A percentile compares a stretch with the other conserved stretches of the same genome.
Evolutionary conservation across 2,113 vertebrate genomes (phyloP).

Genomic region (Heliornis fulica): DNA sequence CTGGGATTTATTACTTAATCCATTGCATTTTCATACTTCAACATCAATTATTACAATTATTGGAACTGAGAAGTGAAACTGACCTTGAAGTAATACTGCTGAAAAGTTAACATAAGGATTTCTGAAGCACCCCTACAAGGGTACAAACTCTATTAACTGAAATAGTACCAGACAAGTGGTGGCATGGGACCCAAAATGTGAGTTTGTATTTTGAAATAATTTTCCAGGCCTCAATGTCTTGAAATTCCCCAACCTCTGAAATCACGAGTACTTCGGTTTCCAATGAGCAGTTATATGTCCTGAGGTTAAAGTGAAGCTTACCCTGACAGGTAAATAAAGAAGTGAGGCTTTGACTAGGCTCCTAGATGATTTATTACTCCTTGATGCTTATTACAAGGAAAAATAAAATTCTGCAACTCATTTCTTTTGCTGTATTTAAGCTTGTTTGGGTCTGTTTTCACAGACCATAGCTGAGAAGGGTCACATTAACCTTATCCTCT

Average conservation of each 20-base stretch:
- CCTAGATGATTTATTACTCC: background rate
- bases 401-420: background rate
- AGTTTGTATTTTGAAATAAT: background rate
- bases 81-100: background rate
- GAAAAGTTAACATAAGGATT: background rate
- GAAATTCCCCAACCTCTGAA: background rate
- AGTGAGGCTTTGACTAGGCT: background rate
- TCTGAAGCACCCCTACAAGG: background rate
- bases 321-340: background rate
- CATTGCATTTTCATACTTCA: background rate
- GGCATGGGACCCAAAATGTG: background rate
- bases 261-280: background rate
- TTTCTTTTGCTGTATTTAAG: background rate
- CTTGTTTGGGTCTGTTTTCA: background rate
- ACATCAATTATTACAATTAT: background rate
- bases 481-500: background rate
- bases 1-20: background rate
- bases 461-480: background rate
- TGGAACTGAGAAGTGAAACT: background rate
- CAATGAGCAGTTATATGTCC: background rate
- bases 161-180: background rate
- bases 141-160: background rate
- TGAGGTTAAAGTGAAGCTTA: background rate
- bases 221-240: background rate
- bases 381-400: background rate